Conservation (phyloP, 1,140 invertebrate genomes). For the Acyrthosiphon pisum region DNA sequence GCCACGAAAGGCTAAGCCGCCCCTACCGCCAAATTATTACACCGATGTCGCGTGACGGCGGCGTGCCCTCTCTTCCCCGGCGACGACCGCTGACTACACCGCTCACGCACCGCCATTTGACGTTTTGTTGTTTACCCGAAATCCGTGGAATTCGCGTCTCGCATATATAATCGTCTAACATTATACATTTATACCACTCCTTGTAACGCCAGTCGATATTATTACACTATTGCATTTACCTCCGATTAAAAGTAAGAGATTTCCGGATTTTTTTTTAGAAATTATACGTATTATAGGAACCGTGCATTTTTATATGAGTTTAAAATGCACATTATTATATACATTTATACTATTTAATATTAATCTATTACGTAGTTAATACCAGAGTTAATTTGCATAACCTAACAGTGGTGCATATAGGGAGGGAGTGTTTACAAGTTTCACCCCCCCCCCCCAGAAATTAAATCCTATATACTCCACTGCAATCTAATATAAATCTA, state of each 20-base stretch:
- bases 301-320: background rate
- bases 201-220: background rate
- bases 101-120: background rate
- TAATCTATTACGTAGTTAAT: background rate
- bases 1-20: slow-evolving; percentile 36
- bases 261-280: background rate
- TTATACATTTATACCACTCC: background rate
- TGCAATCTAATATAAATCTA: too few relatives aligned
- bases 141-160: background rate
- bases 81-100: background rate
- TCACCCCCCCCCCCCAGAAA: too few relatives aligned
- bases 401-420: background rate
- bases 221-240: background rate
- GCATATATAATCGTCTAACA: background rate
- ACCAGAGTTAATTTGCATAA: background rate
- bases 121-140: slow-evolving; percentile 2
- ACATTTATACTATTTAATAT: background rate
- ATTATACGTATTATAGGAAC: background rate
- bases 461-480: too few relatives aligned
- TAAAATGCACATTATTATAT: background rate
- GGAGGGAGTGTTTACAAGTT: too few relatives aligned
- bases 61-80: background rate
- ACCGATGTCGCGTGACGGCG: slow-evolving; percentile 30
- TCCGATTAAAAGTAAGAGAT: background rate
- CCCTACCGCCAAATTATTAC: slow-evolving; percentile 12